Evolutionary conservation across 2,797 vertebrate species (phyloP).

Genomic region (Poeciliopsis presidionis): DNA sequence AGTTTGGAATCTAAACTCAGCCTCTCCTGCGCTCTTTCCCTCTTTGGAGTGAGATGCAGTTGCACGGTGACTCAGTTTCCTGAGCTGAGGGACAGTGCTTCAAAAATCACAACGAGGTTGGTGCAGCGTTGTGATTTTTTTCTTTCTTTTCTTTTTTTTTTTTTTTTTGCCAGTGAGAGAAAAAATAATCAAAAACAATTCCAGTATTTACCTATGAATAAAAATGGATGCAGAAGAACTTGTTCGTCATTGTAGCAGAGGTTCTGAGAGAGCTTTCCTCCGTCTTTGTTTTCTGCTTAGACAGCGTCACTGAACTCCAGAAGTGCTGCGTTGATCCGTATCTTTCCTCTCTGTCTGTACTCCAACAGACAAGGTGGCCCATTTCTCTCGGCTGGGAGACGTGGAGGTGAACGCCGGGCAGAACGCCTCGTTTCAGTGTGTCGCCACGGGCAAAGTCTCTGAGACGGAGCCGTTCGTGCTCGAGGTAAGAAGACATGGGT

Average conservation of each 20-base stretch:
- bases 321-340: slow-evolving; percentile 38
- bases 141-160: too few species aligned
- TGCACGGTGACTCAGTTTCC: slow-evolving; percentile 25
- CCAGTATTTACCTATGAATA: background rate
- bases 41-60: slow-evolving; percentile 5
- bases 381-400: slow-evolving; percentile 96
- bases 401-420: slow-evolving; percentile 98
- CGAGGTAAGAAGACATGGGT: slow-evolving; percentile 73
- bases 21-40: background rate
- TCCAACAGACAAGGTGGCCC: slow-evolving; percentile 94
- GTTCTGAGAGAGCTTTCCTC: slow-evolving; percentile 23
- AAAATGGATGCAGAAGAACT: background rate
- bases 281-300: slow-evolving; percentile 40
- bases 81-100: background rate
- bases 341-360: slow-evolving; percentile 38
- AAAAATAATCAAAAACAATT: background rate
- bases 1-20: background rate
- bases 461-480: slow-evolving; percentile 83
- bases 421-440: slow-evolving; percentile 98
- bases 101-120: background rate
- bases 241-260: background rate
- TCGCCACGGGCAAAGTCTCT: slow-evolving; percentile 92
- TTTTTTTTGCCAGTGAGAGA: background rate
- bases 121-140: too few species aligned
- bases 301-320: slow-evolving; percentile 40